Percentiles rank a stretch among this genome's conserved stretches.
These are phyloP conservation scores for Chionis minor DNA, from an alignment of 2,113 vertebrate genomes.

Conservation along the genomic window DNA sequence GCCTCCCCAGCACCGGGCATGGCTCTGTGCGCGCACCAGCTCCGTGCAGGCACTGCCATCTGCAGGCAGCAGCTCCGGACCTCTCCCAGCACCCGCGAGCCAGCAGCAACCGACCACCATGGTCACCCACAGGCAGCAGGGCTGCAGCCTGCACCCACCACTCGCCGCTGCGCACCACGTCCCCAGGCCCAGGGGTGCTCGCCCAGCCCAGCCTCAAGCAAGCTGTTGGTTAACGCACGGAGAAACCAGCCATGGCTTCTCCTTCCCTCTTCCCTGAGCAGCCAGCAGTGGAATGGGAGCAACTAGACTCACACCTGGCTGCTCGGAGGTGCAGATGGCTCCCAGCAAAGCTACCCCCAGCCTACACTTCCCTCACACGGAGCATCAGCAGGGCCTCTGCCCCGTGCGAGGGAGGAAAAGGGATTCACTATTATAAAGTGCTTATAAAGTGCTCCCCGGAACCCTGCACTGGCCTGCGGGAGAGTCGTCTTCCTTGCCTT, in stretches of 20 bases:
- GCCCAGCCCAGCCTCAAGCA: neutral
- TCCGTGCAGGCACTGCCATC: neutral
- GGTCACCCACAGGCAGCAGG: no score
- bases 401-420: accelerated
- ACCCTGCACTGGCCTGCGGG: accelerated
- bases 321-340: neutral
- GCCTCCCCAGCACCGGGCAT: accelerated
- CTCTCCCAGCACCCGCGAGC: neutral
- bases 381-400: accelerated
- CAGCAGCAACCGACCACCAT: accelerated
- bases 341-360: neutral
- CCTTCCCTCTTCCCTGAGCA: neutral
- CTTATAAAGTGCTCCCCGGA: accelerated
- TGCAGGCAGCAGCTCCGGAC: neutral
- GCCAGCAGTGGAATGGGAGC: accelerated
- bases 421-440: accelerated
- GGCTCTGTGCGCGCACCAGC: accelerated
- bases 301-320: neutral
- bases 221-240: accelerated
- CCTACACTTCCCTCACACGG: accelerated
- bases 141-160: neutral
- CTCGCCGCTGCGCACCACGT: accelerated
- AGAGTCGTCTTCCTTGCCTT: no score
- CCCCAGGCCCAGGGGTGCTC: neutral
- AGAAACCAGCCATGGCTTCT: neutral